Percentiles rank a stretch among this genome's conserved stretches.
Conservation (phyloP, 2,797 vertebrate species). For the Rousettus madagascariensis region DNA sequence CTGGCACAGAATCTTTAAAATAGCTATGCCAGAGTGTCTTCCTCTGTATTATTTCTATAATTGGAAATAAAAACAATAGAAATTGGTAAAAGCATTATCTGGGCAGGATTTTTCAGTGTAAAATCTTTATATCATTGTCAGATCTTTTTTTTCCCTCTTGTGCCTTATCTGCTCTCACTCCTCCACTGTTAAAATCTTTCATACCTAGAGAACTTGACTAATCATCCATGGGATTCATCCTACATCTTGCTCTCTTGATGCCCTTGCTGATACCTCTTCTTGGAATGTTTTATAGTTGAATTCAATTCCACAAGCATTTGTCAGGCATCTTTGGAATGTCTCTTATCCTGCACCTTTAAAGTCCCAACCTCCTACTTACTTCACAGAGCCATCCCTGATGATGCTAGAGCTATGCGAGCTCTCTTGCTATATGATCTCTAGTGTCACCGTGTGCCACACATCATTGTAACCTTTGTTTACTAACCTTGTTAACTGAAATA, state of each 20-base stretch:
- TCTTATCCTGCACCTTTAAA: not conserved
- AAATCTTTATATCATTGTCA: not conserved
- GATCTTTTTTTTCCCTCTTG: not conserved
- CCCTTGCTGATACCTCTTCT: not conserved
- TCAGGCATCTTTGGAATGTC: not conserved
- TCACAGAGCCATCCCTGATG: not conserved
- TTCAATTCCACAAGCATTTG: not conserved
- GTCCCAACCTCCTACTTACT: not conserved
- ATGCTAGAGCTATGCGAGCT: not conserved
- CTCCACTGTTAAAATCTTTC: not conserved
- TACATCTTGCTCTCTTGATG: not conserved
- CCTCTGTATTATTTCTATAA: not conserved
- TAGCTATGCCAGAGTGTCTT: not conserved
- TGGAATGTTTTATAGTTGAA: not conserved
- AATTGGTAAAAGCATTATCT: not conserved
- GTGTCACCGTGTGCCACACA: not conserved
- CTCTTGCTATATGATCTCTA: not conserved
- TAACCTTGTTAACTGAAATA: not conserved
- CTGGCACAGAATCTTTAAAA: constrained; percentile 14
- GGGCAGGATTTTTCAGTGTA: not conserved
- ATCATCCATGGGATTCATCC: not conserved
- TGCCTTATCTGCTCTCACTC: not conserved
- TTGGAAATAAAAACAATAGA: not conserved
- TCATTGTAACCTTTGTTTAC: not conserved
- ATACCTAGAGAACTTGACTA: not conserved